Conservation (phyloP, 2,888 invertebrate species). For the Candidula unifasciata region DNA sequence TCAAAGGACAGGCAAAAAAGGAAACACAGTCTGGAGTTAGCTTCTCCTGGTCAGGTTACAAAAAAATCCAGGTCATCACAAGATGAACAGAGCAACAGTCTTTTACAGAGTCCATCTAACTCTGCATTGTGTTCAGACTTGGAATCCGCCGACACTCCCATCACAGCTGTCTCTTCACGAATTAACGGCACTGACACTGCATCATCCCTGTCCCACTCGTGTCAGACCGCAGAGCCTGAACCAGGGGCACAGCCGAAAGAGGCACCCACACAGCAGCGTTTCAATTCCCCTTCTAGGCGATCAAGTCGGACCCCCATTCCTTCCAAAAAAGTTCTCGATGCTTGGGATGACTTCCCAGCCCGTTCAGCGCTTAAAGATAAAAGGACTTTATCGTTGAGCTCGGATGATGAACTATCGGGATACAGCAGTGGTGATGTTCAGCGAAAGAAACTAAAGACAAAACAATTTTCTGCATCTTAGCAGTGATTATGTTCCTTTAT, state of each 20-base stretch:
- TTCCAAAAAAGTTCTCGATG: slow-evolving; percentile 35
- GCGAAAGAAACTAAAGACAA: slow-evolving; percentile 18
- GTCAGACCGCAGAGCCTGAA: not conserved
- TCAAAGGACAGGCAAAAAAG: slow-evolving; percentile 10
- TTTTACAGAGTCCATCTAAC: not conserved
- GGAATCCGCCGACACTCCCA: not conserved
- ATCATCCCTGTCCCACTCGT: not conserved
- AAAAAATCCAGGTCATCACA: slow-evolving; percentile 17
- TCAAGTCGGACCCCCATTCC: slow-evolving; percentile 44
- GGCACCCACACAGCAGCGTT: not conserved
- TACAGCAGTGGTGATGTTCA: slow-evolving; percentile 25
- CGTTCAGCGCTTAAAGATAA: slow-evolving; percentile 12
- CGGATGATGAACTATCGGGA: slow-evolving; percentile 41
- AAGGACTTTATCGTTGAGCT: slow-evolving; percentile 28
- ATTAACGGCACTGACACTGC: slow-evolving; percentile 25
- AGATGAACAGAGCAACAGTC: not conserved
- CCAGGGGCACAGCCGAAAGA: slow-evolving; percentile 18
- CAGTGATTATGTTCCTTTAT: not conserved
- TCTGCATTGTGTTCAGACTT: not conserved
- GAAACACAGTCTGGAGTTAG: not conserved
- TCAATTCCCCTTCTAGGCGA: slow-evolving; percentile 43
- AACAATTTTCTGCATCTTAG: slow-evolving; percentile 35
- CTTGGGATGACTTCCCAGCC: slow-evolving; percentile 31
- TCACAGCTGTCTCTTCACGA: not conserved
- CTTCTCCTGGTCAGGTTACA: not conserved